These are phyloP conservation scores for Nomada ruficornis DNA, from an alignment of 2,888 invertebrate species.

Conservation along the genomic window DNA sequence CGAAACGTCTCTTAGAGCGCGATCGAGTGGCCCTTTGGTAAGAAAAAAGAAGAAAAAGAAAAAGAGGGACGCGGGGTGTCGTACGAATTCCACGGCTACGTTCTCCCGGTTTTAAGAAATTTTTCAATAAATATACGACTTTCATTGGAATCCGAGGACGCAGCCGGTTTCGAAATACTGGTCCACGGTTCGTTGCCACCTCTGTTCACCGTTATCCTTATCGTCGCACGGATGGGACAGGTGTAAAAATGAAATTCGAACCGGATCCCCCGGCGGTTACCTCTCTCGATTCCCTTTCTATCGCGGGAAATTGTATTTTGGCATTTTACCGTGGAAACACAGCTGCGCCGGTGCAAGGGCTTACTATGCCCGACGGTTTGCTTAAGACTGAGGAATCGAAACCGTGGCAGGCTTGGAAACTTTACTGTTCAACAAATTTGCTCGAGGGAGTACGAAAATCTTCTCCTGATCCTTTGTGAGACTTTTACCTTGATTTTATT, in stretches of 20 bases:
- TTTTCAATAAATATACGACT: constrained; percentile 50
- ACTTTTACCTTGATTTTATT: no score
- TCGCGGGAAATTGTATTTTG: constrained; percentile 22
- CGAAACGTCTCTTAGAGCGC: constrained; percentile 38
- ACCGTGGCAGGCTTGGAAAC: neutral
- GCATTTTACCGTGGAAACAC: constrained; percentile 36
- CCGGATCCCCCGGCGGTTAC: neutral
- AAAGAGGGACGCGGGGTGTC: neutral
- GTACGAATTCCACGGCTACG: constrained; percentile 21
- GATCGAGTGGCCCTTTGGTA: constrained; percentile 52
- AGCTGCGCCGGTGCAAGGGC: constrained; percentile 22
- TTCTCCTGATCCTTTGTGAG: no score
- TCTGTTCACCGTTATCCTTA: constrained; percentile 19
- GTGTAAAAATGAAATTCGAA: constrained; percentile 54
- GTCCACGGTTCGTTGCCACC: neutral
- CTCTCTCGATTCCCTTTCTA: constrained; percentile 1
- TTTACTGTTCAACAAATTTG: constrained; percentile 11
- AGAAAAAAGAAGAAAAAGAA: constrained; percentile 3
- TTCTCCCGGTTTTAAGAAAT: constrained; percentile 35
- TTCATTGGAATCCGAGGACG: constrained; percentile 37
- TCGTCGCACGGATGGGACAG: constrained; percentile 2
- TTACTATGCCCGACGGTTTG: constrained; percentile 17
- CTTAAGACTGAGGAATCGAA: constrained; percentile 9
- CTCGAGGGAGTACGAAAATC: neutral
- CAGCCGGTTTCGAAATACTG: constrained; percentile 39